phyloP scores from a whole-genome alignment of 2,888 invertebrate genomes.

The Hetaerina titia region DNA sequence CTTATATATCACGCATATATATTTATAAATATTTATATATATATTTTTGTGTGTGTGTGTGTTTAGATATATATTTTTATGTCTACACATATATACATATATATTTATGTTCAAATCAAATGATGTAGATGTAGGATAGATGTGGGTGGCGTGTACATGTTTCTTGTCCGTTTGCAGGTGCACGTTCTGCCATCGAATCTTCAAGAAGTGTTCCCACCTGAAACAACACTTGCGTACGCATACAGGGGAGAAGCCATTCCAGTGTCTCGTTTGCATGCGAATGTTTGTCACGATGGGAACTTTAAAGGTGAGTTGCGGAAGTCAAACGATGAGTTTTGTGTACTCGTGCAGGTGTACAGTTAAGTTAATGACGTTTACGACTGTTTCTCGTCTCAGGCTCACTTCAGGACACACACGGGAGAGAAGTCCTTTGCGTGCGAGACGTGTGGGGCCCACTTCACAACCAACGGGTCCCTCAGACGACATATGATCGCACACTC shows the following conservation, averaged over 20 bases:
- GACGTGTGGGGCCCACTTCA: constrained; percentile 76
- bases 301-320: constrained; percentile 74
- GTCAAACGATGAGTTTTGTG: no score
- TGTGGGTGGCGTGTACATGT: no score
- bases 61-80: no score
- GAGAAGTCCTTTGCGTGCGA: constrained; percentile 75
- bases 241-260: constrained; percentile 76
- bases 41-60: no score
- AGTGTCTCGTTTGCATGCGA: constrained; percentile 75
- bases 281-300: constrained; percentile 76
- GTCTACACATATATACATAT: no score
- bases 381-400: no score
- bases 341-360: no score
- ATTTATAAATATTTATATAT: no score
- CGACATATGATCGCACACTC: constrained; percentile 79
- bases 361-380: no score
- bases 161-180: constrained; percentile 73
- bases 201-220: constrained; percentile 77
- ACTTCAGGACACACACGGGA: constrained; percentile 70
- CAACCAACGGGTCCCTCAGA: constrained; percentile 78
- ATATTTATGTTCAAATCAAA: no score
- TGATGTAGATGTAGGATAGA: no score
- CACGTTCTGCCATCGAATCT: constrained; percentile 76
- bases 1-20: no score
- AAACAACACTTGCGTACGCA: constrained; percentile 77